phyloP scores from a whole-genome alignment of 2,888 invertebrate genomes.

The Masnerella sp. region DNA sequence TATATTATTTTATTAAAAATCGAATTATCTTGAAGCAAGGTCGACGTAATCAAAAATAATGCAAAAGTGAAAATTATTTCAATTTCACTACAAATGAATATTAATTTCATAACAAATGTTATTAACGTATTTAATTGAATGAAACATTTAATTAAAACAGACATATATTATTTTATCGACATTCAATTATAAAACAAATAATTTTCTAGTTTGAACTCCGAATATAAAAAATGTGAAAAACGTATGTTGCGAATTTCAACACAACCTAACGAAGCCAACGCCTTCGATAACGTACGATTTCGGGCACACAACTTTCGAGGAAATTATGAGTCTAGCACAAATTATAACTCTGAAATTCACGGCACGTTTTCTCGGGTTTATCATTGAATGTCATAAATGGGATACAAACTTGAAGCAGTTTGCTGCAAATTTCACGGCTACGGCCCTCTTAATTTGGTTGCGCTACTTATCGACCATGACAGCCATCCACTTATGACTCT shows the following conservation, averaged over 20 bases:
- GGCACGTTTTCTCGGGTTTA: constrained; percentile 45
- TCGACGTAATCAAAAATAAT: too few relatives aligned
- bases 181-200: too few relatives aligned
- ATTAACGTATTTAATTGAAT: too few relatives aligned
- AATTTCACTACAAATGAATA: too few relatives aligned
- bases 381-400: constrained; percentile 50
- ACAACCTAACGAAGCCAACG: constrained; percentile 16
- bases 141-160: too few relatives aligned
- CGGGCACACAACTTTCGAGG: constrained; percentile 31
- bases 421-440: constrained; percentile 53
- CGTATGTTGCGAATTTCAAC: constrained; percentile 22
- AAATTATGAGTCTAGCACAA: constrained; percentile 35
- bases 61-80: too few relatives aligned
- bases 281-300: constrained; percentile 23
- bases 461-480: constrained; percentile 58
- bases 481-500: constrained; percentile 61
- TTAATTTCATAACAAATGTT: too few relatives aligned
- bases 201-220: not conserved
- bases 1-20: too few relatives aligned
- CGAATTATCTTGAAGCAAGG: too few relatives aligned
- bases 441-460: constrained; percentile 48
- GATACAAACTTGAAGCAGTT: constrained; percentile 55
- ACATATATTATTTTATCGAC: too few relatives aligned
- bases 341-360: constrained; percentile 48
- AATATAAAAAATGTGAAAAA: constrained; percentile 29